Evolutionary conservation across 2,797 vertebrate genomes (phyloP).

Genomic region (Sebastes matsubarae): DNA sequence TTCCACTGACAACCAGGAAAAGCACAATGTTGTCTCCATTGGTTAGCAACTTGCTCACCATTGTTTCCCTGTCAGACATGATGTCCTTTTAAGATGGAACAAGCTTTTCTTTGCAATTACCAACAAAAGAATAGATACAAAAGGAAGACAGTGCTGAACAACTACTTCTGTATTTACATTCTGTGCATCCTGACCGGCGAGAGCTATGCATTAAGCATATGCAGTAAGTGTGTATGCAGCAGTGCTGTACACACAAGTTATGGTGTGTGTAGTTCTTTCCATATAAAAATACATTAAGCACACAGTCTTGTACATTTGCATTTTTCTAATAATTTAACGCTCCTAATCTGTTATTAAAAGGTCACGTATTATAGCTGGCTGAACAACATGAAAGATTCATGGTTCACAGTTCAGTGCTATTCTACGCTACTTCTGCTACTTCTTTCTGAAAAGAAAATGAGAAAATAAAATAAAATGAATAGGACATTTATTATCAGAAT

Average conservation of each 20-base stretch:
- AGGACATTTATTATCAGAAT: not conserved
- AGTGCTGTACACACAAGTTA: not conserved
- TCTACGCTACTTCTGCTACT: not conserved
- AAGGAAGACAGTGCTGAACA: not conserved
- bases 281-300: not conserved
- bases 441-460: not conserved
- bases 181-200: not conserved
- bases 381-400: conserved; percentile 16
- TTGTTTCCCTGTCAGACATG: not conserved
- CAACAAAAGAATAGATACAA: conserved; percentile 2
- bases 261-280: not conserved
- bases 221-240: not conserved
- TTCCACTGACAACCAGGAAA: conserved; percentile 2
- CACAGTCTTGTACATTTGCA: not conserved
- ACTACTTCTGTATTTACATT: not conserved
- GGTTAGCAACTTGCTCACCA: not conserved
- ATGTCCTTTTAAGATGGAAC: not conserved
- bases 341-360: conserved; percentile 26
- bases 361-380: conserved; percentile 1
- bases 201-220: not conserved
- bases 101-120: not conserved
- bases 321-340: not conserved
- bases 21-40: not conserved
- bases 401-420: conserved; percentile 4
- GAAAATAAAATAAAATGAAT: not conserved